These are phyloP conservation scores for Amitus sp. DNA, from an alignment of 2,888 invertebrate species.

Conservation along the genomic window DNA sequence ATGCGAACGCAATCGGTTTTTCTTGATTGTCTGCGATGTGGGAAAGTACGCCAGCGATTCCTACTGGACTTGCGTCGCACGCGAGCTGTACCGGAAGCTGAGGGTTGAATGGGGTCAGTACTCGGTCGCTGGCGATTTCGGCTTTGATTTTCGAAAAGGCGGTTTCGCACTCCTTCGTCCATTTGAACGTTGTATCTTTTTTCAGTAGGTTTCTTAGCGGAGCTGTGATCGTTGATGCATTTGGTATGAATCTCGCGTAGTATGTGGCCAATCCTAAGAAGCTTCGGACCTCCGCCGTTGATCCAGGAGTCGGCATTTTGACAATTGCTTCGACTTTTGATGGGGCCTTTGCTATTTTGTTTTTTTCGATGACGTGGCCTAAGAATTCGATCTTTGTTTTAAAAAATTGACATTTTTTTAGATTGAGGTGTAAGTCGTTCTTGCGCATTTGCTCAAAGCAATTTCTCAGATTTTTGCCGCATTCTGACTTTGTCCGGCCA, in stretches of 20 bases:
- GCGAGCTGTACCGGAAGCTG: conserved; percentile 48
- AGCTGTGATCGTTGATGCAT: background rate
- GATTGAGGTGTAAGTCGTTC: conserved; percentile 12
- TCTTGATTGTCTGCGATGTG: conserved; percentile 34
- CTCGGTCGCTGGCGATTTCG: conserved; percentile 12
- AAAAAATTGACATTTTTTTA: background rate
- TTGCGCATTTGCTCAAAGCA: conserved; percentile 9
- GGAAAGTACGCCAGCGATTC: conserved; percentile 49
- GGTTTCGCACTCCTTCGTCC: conserved; percentile 17
- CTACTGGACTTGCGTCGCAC: conserved; percentile 58
- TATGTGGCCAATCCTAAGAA: background rate
- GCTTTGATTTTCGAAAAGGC: conserved; percentile 13
- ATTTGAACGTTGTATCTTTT: background rate
- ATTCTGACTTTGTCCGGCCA: conserved; percentile 21
- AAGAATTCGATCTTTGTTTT: background rate
- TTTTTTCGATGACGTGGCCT: background rate
- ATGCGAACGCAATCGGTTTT: conserved; percentile 38
- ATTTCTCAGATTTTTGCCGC: conserved; percentile 8
- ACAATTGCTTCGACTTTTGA: background rate
- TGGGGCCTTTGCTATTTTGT: background rate
- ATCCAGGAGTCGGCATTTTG: background rate
- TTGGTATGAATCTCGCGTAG: background rate
- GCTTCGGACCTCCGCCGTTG: background rate
- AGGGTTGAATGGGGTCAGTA: conserved; percentile 38
- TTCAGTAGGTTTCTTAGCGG: background rate